Evolutionary conservation across 2,113 vertebrate species (phyloP).

Genomic region (Tychaedon coryphoeus): DNA sequence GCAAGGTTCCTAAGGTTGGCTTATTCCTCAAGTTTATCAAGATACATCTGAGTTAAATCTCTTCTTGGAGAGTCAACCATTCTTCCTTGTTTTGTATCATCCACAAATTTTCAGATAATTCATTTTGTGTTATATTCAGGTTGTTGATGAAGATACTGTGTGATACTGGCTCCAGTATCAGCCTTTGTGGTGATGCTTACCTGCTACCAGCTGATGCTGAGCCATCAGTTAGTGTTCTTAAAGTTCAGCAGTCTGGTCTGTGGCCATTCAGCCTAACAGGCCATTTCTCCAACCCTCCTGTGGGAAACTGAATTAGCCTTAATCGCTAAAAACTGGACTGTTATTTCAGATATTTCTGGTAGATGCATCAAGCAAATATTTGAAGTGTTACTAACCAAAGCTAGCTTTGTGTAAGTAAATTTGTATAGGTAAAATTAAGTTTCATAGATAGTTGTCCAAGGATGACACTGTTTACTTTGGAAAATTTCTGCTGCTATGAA

Average conservation of each 20-base stretch:
- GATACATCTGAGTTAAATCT: neutral
- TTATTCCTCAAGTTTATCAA: neutral
- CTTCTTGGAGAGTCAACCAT: neutral
- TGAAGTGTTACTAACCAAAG: neutral
- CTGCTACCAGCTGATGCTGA: neutral
- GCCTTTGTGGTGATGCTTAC: neutral
- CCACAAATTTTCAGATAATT: neutral
- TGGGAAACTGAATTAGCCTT: neutral
- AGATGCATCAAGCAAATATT: neutral
- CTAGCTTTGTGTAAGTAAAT: neutral
- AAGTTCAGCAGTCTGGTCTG: neutral
- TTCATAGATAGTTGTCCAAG: neutral
- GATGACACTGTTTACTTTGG: neutral
- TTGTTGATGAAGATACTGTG: neutral
- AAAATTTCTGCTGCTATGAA: neutral
- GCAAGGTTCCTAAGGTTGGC: neutral
- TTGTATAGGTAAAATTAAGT: neutral
- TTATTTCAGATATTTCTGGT: neutral
- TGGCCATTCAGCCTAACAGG: neutral
- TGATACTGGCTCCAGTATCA: neutral
- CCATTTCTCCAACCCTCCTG: neutral
- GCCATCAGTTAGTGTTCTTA: rapidly evolving
- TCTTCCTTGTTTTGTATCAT: neutral
- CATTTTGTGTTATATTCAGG: neutral
- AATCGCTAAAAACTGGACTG: neutral